phyloP scores from a whole-genome alignment of 2,113 vertebrate genomes.

The Pristiophorus japonicus region DNA sequence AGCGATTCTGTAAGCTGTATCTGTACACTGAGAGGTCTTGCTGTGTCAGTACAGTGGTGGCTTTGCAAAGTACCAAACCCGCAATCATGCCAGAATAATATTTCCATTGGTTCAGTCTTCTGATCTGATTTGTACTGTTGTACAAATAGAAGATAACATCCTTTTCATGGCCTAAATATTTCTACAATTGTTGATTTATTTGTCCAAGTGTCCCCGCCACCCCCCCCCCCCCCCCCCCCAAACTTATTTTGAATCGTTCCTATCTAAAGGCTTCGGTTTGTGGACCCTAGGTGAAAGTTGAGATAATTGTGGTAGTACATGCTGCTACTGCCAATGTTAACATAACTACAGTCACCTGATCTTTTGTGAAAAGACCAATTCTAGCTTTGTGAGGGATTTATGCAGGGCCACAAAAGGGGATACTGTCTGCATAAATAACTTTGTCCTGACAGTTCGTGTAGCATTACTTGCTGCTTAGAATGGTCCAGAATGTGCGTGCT shows the following conservation, averaged over 20 bases:
- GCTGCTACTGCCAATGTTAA: background rate
- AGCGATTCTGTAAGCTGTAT: slow-evolving; percentile 36
- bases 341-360: slow-evolving; percentile 1
- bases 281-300: slow-evolving; percentile 27
- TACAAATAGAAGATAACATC: slow-evolving; percentile 22
- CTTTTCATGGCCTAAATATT: slow-evolving; percentile 3
- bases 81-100: slow-evolving; percentile 34
- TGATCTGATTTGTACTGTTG: slow-evolving; percentile 30
- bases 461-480: background rate
- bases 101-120: slow-evolving; percentile 31
- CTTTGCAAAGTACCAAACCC: slow-evolving; percentile 34
- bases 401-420: background rate
- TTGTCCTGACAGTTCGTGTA: background rate
- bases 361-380: slow-evolving; percentile 35
- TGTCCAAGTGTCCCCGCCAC: background rate
- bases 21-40: slow-evolving; percentile 35
- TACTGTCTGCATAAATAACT: slow-evolving; percentile 5
- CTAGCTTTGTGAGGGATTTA: slow-evolving; percentile 20
- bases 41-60: slow-evolving; percentile 32
- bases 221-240: background rate
- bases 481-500: background rate
- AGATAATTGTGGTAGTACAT: slow-evolving; percentile 7
- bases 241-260: background rate
- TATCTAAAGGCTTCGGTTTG: slow-evolving; percentile 16
- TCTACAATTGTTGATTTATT: background rate